Conservation (phyloP, 2,888 invertebrate genomes). For the Polietes domitor region DNA sequence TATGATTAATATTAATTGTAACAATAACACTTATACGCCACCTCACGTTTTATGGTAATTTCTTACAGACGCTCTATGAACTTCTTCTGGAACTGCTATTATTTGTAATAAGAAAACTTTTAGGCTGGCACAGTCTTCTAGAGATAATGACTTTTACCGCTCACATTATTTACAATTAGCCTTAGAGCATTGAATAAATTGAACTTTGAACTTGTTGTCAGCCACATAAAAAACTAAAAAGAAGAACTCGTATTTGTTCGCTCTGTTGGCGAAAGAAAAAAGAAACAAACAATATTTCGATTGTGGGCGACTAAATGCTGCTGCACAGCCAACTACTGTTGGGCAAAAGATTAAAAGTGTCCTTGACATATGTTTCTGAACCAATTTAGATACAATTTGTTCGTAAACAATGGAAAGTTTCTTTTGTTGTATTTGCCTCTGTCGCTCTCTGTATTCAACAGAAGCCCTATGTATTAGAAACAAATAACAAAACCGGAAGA, state of each 20-base stretch:
- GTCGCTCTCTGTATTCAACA: no score
- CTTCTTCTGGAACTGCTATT: no score
- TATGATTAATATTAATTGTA: background rate
- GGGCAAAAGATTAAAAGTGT: background rate
- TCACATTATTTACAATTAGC: constrained; percentile 2
- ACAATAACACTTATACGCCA: background rate
- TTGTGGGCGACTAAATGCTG: background rate
- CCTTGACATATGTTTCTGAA: constrained; percentile 8
- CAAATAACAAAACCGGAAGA: background rate
- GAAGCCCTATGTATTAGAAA: background rate
- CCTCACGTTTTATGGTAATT: no score
- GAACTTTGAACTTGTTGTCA: constrained; percentile 10
- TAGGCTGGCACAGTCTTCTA: no score
- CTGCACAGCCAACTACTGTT: background rate
- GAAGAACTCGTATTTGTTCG: background rate
- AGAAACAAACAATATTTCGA: background rate
- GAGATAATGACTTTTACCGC: background rate
- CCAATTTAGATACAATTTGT: background rate
- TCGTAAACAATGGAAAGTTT: background rate
- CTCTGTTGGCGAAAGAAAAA: background rate
- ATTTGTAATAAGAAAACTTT: no score
- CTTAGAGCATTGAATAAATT: background rate
- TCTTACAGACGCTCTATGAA: no score
- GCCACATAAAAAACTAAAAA: background rate
- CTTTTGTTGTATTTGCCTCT: background rate